Evolutionary conservation across 1,140 invertebrate genomes (phyloP).

Genomic region (Laodelphax striatellus): DNA sequence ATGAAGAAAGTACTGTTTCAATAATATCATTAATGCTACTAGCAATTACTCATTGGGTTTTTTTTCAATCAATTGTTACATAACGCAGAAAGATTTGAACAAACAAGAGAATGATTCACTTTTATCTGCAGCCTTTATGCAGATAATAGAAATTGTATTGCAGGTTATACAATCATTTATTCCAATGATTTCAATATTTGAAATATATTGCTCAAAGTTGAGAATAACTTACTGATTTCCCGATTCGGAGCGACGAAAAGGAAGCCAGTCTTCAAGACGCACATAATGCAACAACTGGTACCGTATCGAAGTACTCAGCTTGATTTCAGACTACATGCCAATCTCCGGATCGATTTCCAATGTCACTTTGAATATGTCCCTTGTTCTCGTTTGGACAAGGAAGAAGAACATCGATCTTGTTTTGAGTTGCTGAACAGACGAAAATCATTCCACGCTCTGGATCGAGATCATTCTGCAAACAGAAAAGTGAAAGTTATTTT

Average conservation of each 20-base stretch:
- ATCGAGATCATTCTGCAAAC: constrained; percentile 84
- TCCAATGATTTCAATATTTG: too few relatives aligned
- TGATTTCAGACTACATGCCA: constrained; percentile 91
- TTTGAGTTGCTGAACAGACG: constrained; percentile 97
- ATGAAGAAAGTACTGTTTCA: background rate
- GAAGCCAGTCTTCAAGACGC: constrained; percentile 97
- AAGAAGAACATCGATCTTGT: constrained; percentile 99
- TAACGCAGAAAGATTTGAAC: too few relatives aligned
- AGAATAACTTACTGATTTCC: constrained; percentile 89
- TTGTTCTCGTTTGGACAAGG: constrained; percentile 85
- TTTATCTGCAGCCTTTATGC: too few relatives aligned
- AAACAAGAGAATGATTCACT: too few relatives aligned
- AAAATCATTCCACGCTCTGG: constrained; percentile 99
- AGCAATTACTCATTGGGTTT: too few relatives aligned
- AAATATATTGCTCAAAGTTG: too few relatives aligned
- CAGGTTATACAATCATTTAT: too few relatives aligned
- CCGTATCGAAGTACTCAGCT: constrained; percentile 98
- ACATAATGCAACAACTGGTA: constrained; percentile 94
- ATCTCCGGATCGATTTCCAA: constrained; percentile 91
- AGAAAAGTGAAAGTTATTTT: constrained; percentile 1
- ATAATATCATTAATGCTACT: too few relatives aligned
- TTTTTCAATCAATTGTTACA: too few relatives aligned
- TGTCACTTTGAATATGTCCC: constrained; percentile 98
- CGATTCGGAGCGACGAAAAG: constrained; percentile 98
- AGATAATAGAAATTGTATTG: too few relatives aligned